Base-by-base conservation (phyloP, 2,888 invertebrate species). In the Isoperla grammatica region DNA sequence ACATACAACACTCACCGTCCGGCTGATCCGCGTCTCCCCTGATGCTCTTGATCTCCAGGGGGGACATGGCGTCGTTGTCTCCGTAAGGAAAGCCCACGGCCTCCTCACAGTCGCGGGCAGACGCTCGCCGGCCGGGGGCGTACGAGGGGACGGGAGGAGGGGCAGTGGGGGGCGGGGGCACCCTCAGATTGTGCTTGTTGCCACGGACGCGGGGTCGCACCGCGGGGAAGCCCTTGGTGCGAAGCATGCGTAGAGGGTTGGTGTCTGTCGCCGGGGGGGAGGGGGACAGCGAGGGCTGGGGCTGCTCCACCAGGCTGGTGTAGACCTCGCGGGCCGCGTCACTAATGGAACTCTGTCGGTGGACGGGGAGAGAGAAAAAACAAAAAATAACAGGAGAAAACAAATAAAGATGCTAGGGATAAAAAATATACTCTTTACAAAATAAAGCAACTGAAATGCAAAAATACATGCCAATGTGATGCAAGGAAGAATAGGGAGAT, bases 321-420 rank as follows among this genome's bases (percentile, higher is more conserved):
- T 98, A 98, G 0, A 95, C 97, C 70, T 90, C 85, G 71, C 92
- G 93, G 49, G 94, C 90, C 74, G 95, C 93, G 69, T 89, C 88
- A 15, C 91, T 90, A 68, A 95, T 81, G 23, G 87, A 86, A 23
- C 87, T 84, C 92, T 93, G 79, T 60, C 67, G 67, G 69, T 67
- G 70, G 69, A 63, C 46, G 45, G 61, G 57, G 62, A 37, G 60
- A 48, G 61, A 61, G 57, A 67, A 65, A n/a, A 68, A 65, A 64
- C 59, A 64, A 64, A 61, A n/a, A 63, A 62, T 60, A 57, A 60
- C 68, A 65, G 59, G 61, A 35, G 22, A 71, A 71, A 67, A 70
- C 69, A 69, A 69, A 71, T 65, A 60, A 69, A 68, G 68, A n/a
- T n/a, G n/a, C n/a, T n/a, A n/a, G n/a, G n/a, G n/a, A n/a, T n/a